phyloP scores from a whole-genome alignment of 1,140 invertebrate genomes.

The Drosophila nikananu region DNA sequence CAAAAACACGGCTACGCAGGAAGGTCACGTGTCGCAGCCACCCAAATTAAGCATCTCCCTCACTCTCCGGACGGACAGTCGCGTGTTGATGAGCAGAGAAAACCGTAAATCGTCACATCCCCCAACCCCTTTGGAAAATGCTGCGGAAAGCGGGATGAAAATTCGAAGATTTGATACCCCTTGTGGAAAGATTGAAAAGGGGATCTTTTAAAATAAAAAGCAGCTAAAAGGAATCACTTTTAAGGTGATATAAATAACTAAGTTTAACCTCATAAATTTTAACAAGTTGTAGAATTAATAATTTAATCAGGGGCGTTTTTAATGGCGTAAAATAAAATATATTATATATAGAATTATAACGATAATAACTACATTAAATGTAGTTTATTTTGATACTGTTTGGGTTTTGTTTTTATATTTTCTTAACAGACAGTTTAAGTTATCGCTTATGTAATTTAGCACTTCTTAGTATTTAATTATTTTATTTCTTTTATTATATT shows the following conservation, averaged over 20 bases:
- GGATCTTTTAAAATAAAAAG: not conserved
- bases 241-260: too few species aligned
- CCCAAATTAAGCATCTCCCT: constrained; percentile 74
- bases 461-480: not conserved
- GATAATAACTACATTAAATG: too few species aligned
- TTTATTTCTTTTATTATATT: not conserved
- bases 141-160: constrained; percentile 1
- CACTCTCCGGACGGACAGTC: constrained; percentile 30
- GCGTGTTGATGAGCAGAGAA: constrained; percentile 77
- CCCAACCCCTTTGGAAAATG: constrained; percentile 17
- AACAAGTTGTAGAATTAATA: not conserved
- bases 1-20: constrained; percentile 13
- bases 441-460: not conserved
- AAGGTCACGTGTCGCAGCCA: constrained; percentile 61
- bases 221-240: not conserved
- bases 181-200: not conserved
- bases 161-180: constrained; percentile 13
- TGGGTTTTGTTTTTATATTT: not conserved
- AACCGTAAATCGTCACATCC: constrained; percentile 76
- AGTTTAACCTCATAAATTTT: not conserved
- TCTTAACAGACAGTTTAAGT: not conserved
- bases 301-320: too few species aligned
- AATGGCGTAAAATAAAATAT: too few species aligned
- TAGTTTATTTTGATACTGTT: too few species aligned
- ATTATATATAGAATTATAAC: too few species aligned